Conservation (phyloP, 1,140 invertebrate species). For the Brachionus koreanus region DNA sequence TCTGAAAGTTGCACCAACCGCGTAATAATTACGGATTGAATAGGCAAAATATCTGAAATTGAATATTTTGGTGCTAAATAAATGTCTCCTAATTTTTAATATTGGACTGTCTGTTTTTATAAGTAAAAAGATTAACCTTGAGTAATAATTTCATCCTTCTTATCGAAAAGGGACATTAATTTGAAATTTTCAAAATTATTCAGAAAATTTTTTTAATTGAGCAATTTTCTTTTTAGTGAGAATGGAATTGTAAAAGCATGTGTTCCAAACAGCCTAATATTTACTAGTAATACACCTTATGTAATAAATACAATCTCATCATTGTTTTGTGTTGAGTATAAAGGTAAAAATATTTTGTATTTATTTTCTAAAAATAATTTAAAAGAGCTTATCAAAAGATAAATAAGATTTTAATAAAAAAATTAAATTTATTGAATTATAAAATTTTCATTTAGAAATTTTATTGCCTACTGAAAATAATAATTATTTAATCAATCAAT, state of each 20-base stretch:
- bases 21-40: no score
- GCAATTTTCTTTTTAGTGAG: not conserved
- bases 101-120: no score
- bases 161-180: no score
- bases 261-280: not conserved
- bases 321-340: slow-evolving; percentile 1
- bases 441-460: not conserved
- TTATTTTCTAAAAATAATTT: no score
- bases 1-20: no score
- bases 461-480: not conserved
- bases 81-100: no score
- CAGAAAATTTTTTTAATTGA: not conserved
- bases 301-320: not conserved
- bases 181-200: no score
- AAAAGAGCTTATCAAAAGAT: no score
- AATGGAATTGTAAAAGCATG: not conserved
- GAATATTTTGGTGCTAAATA: no score
- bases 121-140: no score
- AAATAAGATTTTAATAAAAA: not conserved
- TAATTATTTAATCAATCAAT: not conserved
- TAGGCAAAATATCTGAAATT: no score
- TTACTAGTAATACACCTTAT: slow-evolving; percentile 13
- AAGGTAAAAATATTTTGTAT: not conserved
- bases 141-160: no score
- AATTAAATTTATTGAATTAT: not conserved